Percentiles rank a stretch among this genome's conserved stretches.
Evolutionary conservation across 2,113 vertebrate species (phyloP).

Genomic region (Serinus canaria): DNA sequence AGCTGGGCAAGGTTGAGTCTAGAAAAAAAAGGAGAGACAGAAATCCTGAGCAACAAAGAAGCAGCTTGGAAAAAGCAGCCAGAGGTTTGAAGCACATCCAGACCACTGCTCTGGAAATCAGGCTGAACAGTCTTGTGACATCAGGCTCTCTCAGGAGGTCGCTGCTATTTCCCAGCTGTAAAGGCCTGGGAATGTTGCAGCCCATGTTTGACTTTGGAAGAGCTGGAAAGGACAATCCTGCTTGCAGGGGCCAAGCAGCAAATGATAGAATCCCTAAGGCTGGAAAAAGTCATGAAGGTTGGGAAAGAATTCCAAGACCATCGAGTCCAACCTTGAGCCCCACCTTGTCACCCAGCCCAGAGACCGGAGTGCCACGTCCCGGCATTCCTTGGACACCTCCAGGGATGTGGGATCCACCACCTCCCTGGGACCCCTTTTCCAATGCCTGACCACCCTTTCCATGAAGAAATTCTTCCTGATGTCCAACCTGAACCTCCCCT

Average conservation of each 20-base stretch:
- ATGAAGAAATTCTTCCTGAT: not conserved
- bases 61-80: constrained; percentile 16
- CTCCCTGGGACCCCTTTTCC: not conserved
- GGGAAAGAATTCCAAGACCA: not conserved
- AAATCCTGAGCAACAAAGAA: not conserved
- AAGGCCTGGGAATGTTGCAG: not conserved
- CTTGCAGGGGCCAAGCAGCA: not conserved
- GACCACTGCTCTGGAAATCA: constrained; percentile 51
- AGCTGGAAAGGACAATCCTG: not conserved
- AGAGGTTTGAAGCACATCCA: constrained; percentile 46
- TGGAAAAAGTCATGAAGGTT: not conserved
- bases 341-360: not conserved
- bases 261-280: not conserved
- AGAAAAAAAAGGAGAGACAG: not conserved
- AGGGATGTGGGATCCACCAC: not conserved
- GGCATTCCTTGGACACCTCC: not conserved
- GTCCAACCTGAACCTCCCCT: not conserved
- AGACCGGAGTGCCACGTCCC: not conserved
- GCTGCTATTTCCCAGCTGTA: constrained; percentile 43
- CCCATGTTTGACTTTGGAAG: not conserved
- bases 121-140: constrained; percentile 51
- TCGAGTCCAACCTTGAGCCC: not conserved
- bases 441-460: not conserved
- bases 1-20: not conserved
- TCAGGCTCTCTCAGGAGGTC: not conserved